Base-by-base conservation (phyloP, 2,888 invertebrate species). In the Spisula solida region DNA sequence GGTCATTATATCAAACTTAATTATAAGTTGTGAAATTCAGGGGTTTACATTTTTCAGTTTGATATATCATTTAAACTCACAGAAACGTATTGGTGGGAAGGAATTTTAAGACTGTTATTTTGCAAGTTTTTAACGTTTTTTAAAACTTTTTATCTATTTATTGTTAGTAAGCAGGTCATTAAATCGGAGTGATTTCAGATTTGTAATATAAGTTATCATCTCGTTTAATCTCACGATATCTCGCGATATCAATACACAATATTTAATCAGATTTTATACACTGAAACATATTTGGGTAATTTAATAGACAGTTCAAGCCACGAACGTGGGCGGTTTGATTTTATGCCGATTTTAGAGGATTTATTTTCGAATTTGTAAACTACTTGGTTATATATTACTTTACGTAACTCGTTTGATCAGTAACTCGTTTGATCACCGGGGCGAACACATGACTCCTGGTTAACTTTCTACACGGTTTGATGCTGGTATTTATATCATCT, bases 41-140 rank as follows among this genome's bases (percentile, higher is more conserved):
- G 12, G 25, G 60, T 66, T 20, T 10, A 66, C n/a, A 6, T 2
- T 25, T 41, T 41, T 25, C 10, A 25, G 25, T 66, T 66, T 66
- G n/a, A 25, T 66, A n/a, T 1, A 66, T 25, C 10, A 66, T 66
- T 66, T 66, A 66, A 66, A 66, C 20, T n/a, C 60, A 66, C 60
- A 66, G 60, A n/a, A 66, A 66, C 60, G 60, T 66, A 25, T 6
- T 25, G 4, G 5, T 8, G 25, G 6, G n/a, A 0, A 0, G 60
- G 60, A 66, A 66, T 25, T n/a, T n/a, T 66, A n/a, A 25, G 60
- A n/a, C 25, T 66, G 25, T 66, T 51, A 66, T 66, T 66, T 66
- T 66, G 60, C n/a, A 66, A 66, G 60, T 66, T 66, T 66, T 20
- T 56, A 6, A 20, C 18, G 18, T n/a, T n/a, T 56, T 18, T 5